Conservation (phyloP, 2,888 invertebrate species). For the Leucania comma region DNA sequence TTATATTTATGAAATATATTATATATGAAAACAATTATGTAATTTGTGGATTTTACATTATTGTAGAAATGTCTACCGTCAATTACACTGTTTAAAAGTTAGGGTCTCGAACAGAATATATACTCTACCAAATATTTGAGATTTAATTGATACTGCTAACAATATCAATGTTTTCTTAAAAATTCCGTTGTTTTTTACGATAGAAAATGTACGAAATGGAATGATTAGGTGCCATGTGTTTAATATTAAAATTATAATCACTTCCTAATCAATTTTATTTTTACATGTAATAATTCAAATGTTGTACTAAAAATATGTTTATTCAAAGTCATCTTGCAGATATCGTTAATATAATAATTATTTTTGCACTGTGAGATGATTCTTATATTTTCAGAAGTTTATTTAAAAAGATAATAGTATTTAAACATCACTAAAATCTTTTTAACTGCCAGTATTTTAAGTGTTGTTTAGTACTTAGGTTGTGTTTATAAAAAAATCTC, state of each 20-base stretch:
- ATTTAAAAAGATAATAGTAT: slow-evolving; percentile 43
- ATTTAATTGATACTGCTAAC: background rate
- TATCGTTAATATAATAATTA: background rate
- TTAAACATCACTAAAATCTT: slow-evolving; percentile 58
- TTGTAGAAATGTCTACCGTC: background rate
- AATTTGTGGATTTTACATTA: slow-evolving; percentile 21
- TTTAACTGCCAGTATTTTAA: slow-evolving; percentile 84
- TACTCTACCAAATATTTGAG: background rate
- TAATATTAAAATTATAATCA: slow-evolving; percentile 13
- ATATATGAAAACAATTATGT: slow-evolving; percentile 21
- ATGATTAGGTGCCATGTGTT: slow-evolving; percentile 27
- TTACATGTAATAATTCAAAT: slow-evolving; percentile 3
- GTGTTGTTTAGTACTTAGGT: slow-evolving; percentile 82
- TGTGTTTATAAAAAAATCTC: slow-evolving; percentile 71
- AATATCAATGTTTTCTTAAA: background rate
- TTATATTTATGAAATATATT: slow-evolving; percentile 12
- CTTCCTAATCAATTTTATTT: slow-evolving; percentile 9
- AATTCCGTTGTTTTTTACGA: background rate
- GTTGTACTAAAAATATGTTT: slow-evolving; percentile 19
- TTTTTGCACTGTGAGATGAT: slow-evolving; percentile 3
- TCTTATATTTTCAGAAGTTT: slow-evolving; percentile 7
- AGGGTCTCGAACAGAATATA: background rate
- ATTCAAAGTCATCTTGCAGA: background rate
- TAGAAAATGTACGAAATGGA: background rate
- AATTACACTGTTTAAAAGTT: slow-evolving; percentile 12